A percentile compares a stretch with the other conserved stretches of the same genome.
phyloP scores from a whole-genome alignment of 1,140 invertebrate species.

The Lepidurus arcticus region DNA sequence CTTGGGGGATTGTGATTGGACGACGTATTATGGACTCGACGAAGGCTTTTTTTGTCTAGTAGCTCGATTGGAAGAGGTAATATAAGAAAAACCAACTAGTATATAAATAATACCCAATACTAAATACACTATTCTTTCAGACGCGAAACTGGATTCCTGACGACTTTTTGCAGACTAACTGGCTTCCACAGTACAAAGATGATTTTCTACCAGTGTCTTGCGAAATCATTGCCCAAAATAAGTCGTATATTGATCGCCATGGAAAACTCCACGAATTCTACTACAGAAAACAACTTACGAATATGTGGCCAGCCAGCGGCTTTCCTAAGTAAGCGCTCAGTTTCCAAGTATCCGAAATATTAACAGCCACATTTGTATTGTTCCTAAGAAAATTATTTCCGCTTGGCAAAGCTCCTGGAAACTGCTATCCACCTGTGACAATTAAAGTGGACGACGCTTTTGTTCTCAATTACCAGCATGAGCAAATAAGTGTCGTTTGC shows the following conservation, averaged over 20 bases:
- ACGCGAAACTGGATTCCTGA: not conserved
- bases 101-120: not conserved
- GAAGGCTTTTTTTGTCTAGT: not conserved
- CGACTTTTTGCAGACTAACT: not conserved
- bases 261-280: not conserved
- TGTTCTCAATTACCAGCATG: not conserved
- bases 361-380: not conserved
- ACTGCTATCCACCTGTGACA: slow-evolving; percentile 4
- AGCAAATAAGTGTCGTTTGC: not conserved
- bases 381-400: not conserved
- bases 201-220: not conserved
- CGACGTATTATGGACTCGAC: not conserved
- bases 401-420: not conserved
- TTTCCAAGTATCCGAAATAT: not conserved
- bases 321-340: not conserved
- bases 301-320: not conserved
- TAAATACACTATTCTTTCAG: not conserved
- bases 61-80: slow-evolving; percentile 3
- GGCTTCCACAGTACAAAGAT: not conserved
- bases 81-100: not conserved
- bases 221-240: not conserved
- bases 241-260: not conserved
- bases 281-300: not conserved
- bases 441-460: not conserved
- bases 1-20: not conserved